A percentile compares a stretch with the other conserved stretches of the same genome.
Conservation (phyloP, 2,797 vertebrate genomes). For the Cetoscarus ocellatus region DNA sequence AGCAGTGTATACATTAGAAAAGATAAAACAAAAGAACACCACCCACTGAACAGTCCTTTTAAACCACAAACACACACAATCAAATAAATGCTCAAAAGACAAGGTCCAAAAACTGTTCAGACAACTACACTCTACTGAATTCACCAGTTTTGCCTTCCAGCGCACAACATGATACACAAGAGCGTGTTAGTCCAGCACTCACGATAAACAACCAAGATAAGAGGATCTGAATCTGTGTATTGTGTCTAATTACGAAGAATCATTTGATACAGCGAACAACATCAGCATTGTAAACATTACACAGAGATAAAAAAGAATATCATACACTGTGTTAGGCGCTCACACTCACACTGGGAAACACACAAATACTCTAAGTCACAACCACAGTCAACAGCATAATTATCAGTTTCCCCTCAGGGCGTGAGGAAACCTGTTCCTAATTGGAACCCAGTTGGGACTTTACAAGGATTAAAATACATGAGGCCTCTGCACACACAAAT, state of each 20-base stretch:
- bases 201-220: conserved; percentile 69
- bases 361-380: conserved; percentile 73
- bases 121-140: conserved; percentile 26
- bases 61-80: conserved; percentile 51
- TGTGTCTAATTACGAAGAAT: conserved; percentile 76
- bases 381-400: conserved; percentile 86
- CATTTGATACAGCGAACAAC: conserved; percentile 67
- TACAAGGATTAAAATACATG: conserved; percentile 86
- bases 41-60: conserved; percentile 22
- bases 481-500: conserved; percentile 68
- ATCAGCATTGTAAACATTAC: conserved; percentile 71
- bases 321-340: conserved; percentile 63
- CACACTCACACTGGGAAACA: conserved; percentile 47
- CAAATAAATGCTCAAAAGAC: conserved; percentile 21
- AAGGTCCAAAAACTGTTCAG: conserved; percentile 29
- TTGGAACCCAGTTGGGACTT: conserved; percentile 86
- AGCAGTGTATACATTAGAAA: conserved; percentile 37
- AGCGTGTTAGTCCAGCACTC: conserved; percentile 35
- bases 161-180: conserved; percentile 13
- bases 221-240: conserved; percentile 64
- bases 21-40: conserved; percentile 40
- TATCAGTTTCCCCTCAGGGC: conserved; percentile 83
- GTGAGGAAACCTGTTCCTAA: conserved; percentile 85
- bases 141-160: conserved; percentile 30
- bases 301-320: conserved; percentile 75